Percentiles rank a stretch among this genome's conserved stretches.
phyloP scores from a whole-genome alignment of 2,113 vertebrate species.

The Neoarius graeffei region DNA sequence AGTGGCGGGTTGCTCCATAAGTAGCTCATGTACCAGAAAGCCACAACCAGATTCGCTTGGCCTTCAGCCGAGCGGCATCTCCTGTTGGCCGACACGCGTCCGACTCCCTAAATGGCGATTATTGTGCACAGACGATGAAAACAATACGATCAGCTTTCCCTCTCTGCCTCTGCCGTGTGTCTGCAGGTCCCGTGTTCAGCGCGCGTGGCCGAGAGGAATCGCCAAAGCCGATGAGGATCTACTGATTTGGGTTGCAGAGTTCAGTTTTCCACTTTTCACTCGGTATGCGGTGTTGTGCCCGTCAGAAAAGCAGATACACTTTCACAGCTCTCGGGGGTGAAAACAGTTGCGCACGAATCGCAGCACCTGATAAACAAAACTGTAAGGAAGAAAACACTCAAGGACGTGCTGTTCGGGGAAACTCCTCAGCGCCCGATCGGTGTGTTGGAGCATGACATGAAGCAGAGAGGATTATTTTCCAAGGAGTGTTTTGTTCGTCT shows the following conservation, averaged over 20 bases:
- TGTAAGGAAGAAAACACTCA: too few relatives aligned
- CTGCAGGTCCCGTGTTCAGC: constrained; percentile 64
- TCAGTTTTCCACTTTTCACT: constrained; percentile 67
- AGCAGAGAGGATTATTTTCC: not conserved
- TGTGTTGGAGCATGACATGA: not conserved
- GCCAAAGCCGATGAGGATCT: constrained; percentile 74
- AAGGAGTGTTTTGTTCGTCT: not conserved
- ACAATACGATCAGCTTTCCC: constrained; percentile 37
- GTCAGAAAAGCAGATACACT: too few relatives aligned
- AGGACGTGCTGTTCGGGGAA: not conserved
- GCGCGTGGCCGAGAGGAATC: constrained; percentile 62
- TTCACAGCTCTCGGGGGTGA: too few relatives aligned
- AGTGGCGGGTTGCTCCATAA: constrained; percentile 53
- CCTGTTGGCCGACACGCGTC: constrained; percentile 27
- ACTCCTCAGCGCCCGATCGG: not conserved
- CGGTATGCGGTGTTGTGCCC: constrained; percentile 65
- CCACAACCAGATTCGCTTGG: constrained; percentile 37
- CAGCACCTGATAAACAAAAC: not conserved
- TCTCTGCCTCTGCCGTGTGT: constrained; percentile 38
- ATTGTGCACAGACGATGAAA: constrained; percentile 40
- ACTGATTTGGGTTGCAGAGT: constrained; percentile 66
- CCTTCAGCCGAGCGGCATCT: constrained; percentile 28
- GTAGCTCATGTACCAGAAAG: constrained; percentile 51
- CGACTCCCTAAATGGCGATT: constrained; percentile 48
- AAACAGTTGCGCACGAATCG: too few relatives aligned